phyloP scores from a whole-genome alignment of 2,113 vertebrate genomes.

The Columba livia region DNA sequence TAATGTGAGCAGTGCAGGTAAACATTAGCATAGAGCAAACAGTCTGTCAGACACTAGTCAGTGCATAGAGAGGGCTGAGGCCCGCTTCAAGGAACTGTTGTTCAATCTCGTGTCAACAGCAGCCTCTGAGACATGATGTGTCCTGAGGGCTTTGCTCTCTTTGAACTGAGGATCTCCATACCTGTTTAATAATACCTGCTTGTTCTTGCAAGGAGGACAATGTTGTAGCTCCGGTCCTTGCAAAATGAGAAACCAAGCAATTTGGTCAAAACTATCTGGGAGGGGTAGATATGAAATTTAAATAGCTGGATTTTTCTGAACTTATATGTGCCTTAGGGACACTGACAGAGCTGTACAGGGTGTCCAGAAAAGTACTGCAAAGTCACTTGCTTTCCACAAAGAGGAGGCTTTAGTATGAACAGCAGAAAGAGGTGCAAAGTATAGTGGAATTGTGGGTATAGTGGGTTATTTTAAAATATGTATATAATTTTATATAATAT shows the following conservation, averaged over 20 bases:
- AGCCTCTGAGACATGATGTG: neutral
- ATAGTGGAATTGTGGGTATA: neutral
- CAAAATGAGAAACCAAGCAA: neutral
- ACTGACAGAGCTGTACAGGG: neutral
- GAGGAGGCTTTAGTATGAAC: neutral
- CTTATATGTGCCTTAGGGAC: neutral
- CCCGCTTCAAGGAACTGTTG: neutral
- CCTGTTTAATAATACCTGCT: neutral
- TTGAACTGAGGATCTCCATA: neutral
- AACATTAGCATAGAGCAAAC: neutral
- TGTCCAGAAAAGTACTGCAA: neutral
- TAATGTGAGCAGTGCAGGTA: constrained; percentile 77
- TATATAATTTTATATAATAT: neutral
- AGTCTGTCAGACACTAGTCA: neutral
- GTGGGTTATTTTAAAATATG: neutral
- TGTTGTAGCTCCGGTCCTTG: neutral
- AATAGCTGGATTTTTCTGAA: neutral
- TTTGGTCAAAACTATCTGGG: neutral
- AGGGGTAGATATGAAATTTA: neutral
- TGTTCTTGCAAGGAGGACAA: neutral
- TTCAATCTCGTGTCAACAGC: neutral
- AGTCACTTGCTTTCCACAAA: neutral
- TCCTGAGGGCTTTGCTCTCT: neutral
- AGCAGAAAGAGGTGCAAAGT: neutral
- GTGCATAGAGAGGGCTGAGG: neutral